Evolutionary conservation across 2,797 vertebrate species (phyloP), one percentile per base, ranked within the genome.

Genomic region (Oryzias dopingdopingensis): DNA sequence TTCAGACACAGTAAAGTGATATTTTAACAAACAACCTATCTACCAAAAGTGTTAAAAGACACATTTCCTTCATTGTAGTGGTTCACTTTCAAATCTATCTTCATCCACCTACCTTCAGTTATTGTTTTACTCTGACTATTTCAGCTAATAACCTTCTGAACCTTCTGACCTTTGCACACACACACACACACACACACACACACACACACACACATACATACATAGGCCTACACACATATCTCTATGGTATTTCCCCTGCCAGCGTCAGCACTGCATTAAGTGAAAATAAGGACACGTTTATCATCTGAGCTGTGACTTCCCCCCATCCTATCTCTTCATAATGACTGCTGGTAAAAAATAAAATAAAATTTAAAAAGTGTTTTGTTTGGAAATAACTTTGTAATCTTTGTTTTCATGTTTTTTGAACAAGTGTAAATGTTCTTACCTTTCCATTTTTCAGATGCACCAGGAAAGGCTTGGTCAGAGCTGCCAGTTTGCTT

Each of bases 381-480:
- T 26, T 26, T 26, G 4, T 26, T 26, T 26, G 4, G 4, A 6
- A 26, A 26, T 26, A 26, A 26, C 24, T 6, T 26, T 5, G 24
- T 26, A 26, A 6, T 26, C 4, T 26, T 26, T 26, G 26, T 26
- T 6, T 26, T 26, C 26, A 22, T 26, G 24, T 6, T 26, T 26
- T 26, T 37, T 4, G 3, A 37, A 37, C 12, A 12, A 13, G 32
- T 12, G 10, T 44, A 14, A 14, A 18, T 15, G 56, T 18, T 61
- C 81, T 90, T 91, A 98, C 96, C 92, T 99, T 98, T 79, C 97
- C 96, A 65, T 91, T 93, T 54, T 77, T 88, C 71, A 95, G 88
- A 56, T 96, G 95, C 62, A 98, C 50, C 57, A 98, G 53, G 60
- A 97, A 85, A 12, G 96, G 96, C 67, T 86, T 94, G 51, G 91